Evolutionary conservation across 64 coral and sea anemone species (phyloP), one percentile per base, ranked within the genome.

Genomic region (Montipora foliosa): DNA sequence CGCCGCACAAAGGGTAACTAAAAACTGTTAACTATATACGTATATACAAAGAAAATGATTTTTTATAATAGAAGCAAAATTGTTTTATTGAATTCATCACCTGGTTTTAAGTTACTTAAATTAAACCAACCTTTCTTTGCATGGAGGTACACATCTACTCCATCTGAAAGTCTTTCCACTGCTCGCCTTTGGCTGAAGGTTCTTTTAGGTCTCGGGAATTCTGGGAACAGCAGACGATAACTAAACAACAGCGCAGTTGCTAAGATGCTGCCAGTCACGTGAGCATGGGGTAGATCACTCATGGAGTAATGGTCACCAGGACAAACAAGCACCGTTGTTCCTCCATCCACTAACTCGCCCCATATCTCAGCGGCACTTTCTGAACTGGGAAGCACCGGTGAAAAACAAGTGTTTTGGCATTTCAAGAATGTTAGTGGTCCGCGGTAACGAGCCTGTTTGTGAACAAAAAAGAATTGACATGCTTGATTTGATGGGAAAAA

Each of bases 291-390:
- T 12, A 79, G 37, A 29, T 78, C 74, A 61, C 88, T 79, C 48
- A 90, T 51, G 49, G 88, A 78, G 59, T 22, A 90, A 79, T 90
- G 88, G 19, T 90, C 75, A 47, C 88, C 88, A 45, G 88, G 88
- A 64, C 88, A 90, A 46, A 79, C 76, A 7, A 77, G 52, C 14
- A 90, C 88, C 14, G 75, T 76, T 76, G 59, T 79, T 64, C 73
- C 73, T 45, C 88, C 74, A 77, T 75, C 73, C 15, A 90, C 47
- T n/a, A 79, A 24, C 2, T 90, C 11, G 6, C 57, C 49, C 88
- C 88, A 90, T 8, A 55, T 9, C 25, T 79, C 76, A 3, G 64
- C 74, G 8, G 25, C 4, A 48, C 51, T 59, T 19, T 44, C 29
- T 2, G 8, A 72, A 3, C 37, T 8, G 44, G 51, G 44, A 59